Evolutionary conservation across 2,888 invertebrate genomes (phyloP).

Genomic region (Xanthorhoe spadicearia): DNA sequence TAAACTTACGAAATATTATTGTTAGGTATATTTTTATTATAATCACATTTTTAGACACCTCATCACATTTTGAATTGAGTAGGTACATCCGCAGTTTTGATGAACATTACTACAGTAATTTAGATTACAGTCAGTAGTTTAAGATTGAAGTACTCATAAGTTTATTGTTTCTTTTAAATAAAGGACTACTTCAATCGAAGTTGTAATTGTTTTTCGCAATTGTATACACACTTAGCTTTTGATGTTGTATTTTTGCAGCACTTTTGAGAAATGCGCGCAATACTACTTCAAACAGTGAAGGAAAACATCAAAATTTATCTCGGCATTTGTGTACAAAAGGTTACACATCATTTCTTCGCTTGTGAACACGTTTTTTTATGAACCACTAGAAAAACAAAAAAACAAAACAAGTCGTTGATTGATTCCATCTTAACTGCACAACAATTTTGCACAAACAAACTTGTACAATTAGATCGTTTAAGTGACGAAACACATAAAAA

Average conservation of each 20-base stretch:
- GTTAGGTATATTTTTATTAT: too few species aligned
- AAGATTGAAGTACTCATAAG: not conserved
- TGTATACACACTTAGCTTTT: slow-evolving; percentile 8
- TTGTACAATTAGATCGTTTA: too few species aligned
- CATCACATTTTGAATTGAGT: too few species aligned
- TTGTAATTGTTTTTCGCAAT: slow-evolving; percentile 3
- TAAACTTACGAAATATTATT: too few species aligned
- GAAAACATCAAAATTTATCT: not conserved
- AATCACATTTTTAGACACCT: too few species aligned
- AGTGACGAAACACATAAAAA: too few species aligned
- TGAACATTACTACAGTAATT: not conserved
- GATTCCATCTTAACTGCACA: too few species aligned
- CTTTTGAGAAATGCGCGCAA: not conserved
- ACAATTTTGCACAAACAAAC: too few species aligned
- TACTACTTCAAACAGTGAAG: not conserved
- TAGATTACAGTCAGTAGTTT: not conserved
- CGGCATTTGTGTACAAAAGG: not conserved
- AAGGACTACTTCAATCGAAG: not conserved
- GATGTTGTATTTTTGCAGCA: slow-evolving; percentile 1
- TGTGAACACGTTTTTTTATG: too few species aligned
- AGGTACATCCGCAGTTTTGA: too few species aligned
- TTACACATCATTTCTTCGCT: not conserved
- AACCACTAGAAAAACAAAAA: too few species aligned
- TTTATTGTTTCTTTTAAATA: not conserved
- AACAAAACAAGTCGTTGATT: too few species aligned